Conservation (phyloP, 1,140 invertebrate genomes). For the Protaetia brevitarsis region DNA sequence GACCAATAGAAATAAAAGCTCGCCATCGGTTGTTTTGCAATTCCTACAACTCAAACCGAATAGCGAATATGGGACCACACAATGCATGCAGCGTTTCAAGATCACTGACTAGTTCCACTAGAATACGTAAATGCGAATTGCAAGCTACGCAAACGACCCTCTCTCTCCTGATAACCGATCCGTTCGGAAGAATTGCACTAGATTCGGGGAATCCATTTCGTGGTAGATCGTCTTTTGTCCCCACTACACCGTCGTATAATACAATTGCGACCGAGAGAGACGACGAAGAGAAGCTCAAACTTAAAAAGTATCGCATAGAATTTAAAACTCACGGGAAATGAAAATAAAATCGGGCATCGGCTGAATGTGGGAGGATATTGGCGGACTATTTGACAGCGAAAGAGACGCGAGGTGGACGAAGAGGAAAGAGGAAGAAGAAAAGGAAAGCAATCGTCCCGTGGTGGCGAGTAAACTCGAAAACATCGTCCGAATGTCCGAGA, state of each 20-base stretch:
- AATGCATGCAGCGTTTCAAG: background rate
- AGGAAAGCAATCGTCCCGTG: background rate
- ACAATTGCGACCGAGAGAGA: background rate
- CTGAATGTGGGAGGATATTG: conserved; percentile 13
- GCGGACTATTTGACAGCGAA: conserved; percentile 1
- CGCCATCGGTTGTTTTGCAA: no score
- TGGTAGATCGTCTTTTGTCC: background rate
- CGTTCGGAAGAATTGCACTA: background rate
- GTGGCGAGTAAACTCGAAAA: background rate
- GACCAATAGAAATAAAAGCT: no score
- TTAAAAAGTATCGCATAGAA: conserved; percentile 12
- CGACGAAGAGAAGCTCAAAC: background rate
- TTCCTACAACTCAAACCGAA: background rate
- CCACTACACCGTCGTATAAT: background rate
- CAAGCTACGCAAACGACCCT: background rate
- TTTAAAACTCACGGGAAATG: conserved; percentile 17
- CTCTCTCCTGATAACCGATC: background rate
- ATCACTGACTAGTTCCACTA: background rate
- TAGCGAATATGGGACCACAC: background rate
- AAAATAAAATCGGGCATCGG: background rate
- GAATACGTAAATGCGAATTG: background rate
- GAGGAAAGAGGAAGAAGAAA: background rate
- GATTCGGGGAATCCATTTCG: background rate
- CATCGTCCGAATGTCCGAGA: background rate
- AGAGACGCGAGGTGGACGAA: background rate